phyloP scores from a whole-genome alignment of 2,113 vertebrate genomes.

The Numida meleagris region DNA sequence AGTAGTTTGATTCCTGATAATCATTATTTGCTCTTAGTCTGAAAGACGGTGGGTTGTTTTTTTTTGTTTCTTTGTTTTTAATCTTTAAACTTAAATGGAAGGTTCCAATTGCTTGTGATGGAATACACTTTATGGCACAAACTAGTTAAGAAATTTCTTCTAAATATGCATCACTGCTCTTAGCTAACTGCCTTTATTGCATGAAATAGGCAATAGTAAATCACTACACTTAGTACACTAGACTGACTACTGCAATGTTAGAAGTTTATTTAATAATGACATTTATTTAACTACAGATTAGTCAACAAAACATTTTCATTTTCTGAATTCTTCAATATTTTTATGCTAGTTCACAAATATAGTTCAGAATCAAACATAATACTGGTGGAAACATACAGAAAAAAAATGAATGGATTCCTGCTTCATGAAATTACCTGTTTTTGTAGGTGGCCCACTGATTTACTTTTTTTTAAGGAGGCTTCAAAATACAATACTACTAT shows the following conservation, averaged over 20 bases:
- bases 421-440: background rate
- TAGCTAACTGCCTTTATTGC: background rate
- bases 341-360: background rate
- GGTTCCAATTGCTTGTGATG: background rate
- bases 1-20: rapidly evolving
- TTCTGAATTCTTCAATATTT: background rate
- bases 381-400: background rate
- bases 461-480: background rate
- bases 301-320: background rate
- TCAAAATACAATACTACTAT: background rate
- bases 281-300: background rate
- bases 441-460: background rate
- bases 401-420: background rate
- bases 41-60: background rate
- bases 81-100: background rate
- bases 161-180: background rate
- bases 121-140: background rate
- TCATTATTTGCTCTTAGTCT: background rate
- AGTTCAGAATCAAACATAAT: background rate
- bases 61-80: background rate
- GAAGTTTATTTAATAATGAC: background rate
- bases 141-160: background rate
- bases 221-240: background rate
- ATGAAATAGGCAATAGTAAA: background rate
- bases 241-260: background rate